Conservation (phyloP, 2,797 vertebrate species). For the Simalia tracyae region DNA sequence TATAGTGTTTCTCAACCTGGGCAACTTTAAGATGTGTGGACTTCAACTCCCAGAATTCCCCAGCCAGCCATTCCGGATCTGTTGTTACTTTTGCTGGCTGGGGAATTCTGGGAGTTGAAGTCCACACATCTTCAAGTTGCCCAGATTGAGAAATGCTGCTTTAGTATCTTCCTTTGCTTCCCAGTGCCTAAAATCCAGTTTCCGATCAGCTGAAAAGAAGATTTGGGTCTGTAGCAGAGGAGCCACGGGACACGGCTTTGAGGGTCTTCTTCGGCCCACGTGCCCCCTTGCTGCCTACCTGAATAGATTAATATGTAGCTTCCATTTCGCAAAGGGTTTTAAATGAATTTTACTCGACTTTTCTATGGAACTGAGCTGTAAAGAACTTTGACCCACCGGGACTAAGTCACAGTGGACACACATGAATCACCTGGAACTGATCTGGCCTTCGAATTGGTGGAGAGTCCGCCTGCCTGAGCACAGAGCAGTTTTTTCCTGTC, state of each 20-base stretch:
- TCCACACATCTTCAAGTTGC: no score
- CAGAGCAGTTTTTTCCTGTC: not conserved
- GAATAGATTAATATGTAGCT: not conserved
- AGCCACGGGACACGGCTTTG: accelerated
- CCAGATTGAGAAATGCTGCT: not conserved
- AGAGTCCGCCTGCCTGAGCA: not conserved
- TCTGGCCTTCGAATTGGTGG: not conserved
- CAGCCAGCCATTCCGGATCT: no score
- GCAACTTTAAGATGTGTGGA: no score
- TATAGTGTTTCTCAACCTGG: no score
- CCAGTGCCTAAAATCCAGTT: not conserved
- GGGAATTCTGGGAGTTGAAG: no score
- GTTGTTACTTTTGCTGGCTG: no score
- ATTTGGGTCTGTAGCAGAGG: not conserved
- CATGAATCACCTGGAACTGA: not conserved
- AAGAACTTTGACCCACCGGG: not conserved
- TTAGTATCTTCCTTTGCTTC: not conserved
- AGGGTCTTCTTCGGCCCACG: not conserved
- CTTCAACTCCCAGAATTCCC: no score
- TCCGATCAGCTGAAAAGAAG: no score
- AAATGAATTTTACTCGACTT: not conserved
- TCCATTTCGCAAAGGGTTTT: not conserved
- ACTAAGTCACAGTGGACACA: not conserved
- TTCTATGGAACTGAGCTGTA: not conserved
- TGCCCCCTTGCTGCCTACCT: no score